These are phyloP conservation scores for Cosmia pyralina DNA, from an alignment of 2,888 invertebrate genomes.

Conservation along the genomic window DNA sequence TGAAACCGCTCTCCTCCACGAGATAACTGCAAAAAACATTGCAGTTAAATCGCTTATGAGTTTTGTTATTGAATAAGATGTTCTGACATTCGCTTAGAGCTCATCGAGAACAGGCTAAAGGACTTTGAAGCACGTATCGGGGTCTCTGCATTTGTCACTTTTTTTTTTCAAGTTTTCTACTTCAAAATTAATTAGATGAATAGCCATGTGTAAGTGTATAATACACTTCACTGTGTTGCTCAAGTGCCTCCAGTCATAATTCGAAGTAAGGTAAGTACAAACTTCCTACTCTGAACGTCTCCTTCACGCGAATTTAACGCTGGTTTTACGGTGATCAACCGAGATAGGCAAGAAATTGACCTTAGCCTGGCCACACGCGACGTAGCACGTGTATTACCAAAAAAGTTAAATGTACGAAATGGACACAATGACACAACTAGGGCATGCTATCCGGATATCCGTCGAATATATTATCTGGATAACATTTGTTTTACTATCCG, in stretches of 20 bases:
- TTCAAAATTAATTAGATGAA: too few relatives aligned
- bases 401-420: slow-evolving; percentile 27
- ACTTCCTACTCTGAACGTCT: not conserved
- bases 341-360: slow-evolving; percentile 28
- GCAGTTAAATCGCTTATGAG: slow-evolving; percentile 11
- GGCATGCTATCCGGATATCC: not conserved
- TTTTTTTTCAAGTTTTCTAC: not conserved
- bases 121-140: not conserved
- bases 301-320: slow-evolving; percentile 28
- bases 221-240: too few relatives aligned
- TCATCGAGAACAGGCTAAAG: not conserved
- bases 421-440: not conserved
- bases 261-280: too few relatives aligned
- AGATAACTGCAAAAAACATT: slow-evolving; percentile 24
- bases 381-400: slow-evolving; percentile 10
- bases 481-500: not conserved
- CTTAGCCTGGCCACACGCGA: slow-evolving; percentile 25
- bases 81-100: slow-evolving; percentile 2
- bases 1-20: too few relatives aligned
- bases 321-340: slow-evolving; percentile 25
- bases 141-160: not conserved
- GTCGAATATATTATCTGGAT: not conserved
- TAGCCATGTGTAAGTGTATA: not conserved
- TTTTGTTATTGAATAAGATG: not conserved
- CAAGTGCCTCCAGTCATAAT: not conserved